Evolutionary conservation across 2,797 vertebrate species (phyloP), one percentile per base, ranked within the genome.

Genomic region (Sebastes kiyomatsui): DNA sequence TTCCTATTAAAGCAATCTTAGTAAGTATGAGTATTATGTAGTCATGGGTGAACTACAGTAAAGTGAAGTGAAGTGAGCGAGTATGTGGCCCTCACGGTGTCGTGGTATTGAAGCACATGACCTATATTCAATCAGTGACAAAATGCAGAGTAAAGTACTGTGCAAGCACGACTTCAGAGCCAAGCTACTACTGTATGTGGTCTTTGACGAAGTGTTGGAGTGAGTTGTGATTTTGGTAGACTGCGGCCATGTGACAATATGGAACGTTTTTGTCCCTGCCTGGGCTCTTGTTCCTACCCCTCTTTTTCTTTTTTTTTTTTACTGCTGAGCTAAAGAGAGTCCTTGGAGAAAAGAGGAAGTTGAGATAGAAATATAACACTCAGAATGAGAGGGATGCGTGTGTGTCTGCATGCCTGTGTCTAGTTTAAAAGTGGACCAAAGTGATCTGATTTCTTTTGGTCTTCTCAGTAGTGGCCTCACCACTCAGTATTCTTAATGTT

Each of bases 351-450:
- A 82, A 75, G 62, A 71, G 60, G 82, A 84, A 67, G 77, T 68
- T 42, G 22, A 84, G 73, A 38, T 61, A 3, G 74, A 75, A 72
- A 83, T 33, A 2, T 18, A 56, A 82, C 30, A 80, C 77, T 55
- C 25, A 74, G 64, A 82, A 55, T 6, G 67, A 65, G 66, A 38
- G 20, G 18, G 11, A 2, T 18, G 30, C 2, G 60, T 68, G 62
- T 18, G 12, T 60, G 33, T 70, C 16, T 67, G 38, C 42, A 62
- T 52, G 67, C 55, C 32, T 35, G 28, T 30, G 25, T 69, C 7
- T 54, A 5, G 9, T 35, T 72, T 72, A 33, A 76, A 85, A 71
- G 67, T 67, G 76, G 83, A 68, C 73, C 76, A 62, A 69, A 32
- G 65, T 28, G 42, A 71, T 70, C 35, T 16, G 25, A 67, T 69